phyloP scores from a whole-genome alignment of 2,797 vertebrate genomes.

The Schizothorax lantsangensis region DNA sequence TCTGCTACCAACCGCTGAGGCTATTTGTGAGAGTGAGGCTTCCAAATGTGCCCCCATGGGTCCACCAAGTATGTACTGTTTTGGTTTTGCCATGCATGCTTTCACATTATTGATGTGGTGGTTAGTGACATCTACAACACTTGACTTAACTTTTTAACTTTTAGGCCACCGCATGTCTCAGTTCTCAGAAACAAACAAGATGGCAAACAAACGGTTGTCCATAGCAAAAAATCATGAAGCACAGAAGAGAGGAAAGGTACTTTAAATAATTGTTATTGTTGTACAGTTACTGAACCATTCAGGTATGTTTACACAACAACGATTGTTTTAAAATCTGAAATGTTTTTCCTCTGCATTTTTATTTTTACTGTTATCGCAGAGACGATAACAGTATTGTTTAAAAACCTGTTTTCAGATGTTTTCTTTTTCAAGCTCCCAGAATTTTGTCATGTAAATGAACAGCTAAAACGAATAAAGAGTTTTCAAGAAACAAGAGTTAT shows the following conservation, averaged over 20 bases:
- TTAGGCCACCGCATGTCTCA: constrained; percentile 85
- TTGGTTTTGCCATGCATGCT: background rate
- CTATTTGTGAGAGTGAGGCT: constrained; percentile 50
- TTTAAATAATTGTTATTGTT: background rate
- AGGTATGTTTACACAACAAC: background rate
- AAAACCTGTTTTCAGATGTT: background rate
- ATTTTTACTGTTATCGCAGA: no score
- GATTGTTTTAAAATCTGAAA: no score
- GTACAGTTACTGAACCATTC: background rate
- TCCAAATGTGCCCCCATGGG: constrained; percentile 51
- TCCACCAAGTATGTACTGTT: constrained; percentile 45
- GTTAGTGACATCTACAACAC: background rate
- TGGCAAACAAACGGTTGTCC: constrained; percentile 85
- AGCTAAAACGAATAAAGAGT: background rate
- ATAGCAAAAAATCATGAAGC: constrained; percentile 80
- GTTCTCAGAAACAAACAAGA: constrained; percentile 83
- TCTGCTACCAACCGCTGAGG: constrained; percentile 43
- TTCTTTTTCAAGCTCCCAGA: background rate
- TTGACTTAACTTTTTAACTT: background rate
- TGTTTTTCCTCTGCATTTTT: no score
- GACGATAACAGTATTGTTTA: no score
- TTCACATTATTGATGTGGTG: background rate
- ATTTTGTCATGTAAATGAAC: background rate
- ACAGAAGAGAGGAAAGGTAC: constrained; percentile 76
- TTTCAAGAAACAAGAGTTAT: no score